Percentiles rank a stretch among this genome's conserved stretches.
Conservation (phyloP, 2,797 vertebrate species). For the Alcedo quadribrachys region DNA sequence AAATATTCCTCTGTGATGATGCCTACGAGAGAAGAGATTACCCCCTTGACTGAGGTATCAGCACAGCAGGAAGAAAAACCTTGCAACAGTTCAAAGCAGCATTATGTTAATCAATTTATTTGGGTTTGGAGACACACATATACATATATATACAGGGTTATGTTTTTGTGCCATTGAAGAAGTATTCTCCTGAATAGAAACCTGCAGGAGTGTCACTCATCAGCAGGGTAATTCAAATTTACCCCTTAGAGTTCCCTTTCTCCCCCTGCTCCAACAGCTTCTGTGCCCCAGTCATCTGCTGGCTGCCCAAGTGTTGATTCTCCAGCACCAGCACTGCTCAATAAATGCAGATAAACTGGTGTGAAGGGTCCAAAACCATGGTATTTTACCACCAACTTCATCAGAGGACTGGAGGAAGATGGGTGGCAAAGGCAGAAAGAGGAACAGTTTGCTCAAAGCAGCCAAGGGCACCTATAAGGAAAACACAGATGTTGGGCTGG, state of each 20-base stretch:
- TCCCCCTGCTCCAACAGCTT: not conserved
- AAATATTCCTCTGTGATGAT: slow-evolving; percentile 73
- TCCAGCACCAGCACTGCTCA: not conserved
- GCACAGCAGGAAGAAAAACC: not conserved
- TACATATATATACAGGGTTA: not conserved
- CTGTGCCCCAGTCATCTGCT: not conserved
- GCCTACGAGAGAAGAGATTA: slow-evolving; percentile 20
- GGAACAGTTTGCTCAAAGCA: not conserved
- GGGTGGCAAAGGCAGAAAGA: not conserved
- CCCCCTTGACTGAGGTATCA: rapidly evolving
- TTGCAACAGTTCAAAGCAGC: not conserved
- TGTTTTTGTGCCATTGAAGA: not conserved
- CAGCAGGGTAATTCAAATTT: not conserved
- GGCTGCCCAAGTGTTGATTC: rapidly evolving
- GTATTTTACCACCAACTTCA: not conserved
- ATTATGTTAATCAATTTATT: not conserved
- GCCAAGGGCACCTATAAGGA: not conserved
- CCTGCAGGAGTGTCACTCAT: not conserved
- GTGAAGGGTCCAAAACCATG: rapidly evolving
- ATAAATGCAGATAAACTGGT: not conserved
- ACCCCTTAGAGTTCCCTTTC: rapidly evolving
- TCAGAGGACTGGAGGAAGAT: not conserved
- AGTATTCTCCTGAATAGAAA: too few species aligned
- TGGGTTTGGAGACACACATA: not conserved
- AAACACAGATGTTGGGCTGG: not conserved